Conservation (phyloP, 1,140 invertebrate species). For the Ladona fulva region DNA sequence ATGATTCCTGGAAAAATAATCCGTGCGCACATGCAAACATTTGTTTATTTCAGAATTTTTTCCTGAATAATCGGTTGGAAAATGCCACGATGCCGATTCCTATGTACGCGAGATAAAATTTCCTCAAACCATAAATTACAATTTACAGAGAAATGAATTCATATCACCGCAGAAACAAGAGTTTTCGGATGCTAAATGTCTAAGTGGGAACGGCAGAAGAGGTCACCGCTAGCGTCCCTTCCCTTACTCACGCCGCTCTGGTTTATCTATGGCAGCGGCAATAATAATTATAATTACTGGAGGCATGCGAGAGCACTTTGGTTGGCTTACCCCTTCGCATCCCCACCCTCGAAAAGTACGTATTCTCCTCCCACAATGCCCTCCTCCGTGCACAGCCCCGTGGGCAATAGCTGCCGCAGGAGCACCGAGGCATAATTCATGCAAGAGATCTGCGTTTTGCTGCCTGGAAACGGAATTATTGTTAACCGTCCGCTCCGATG, state of each 20-base stretch:
- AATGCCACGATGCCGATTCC: too few species aligned
- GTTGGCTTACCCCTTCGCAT: not conserved
- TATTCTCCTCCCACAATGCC: not conserved
- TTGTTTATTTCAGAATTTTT: too few species aligned
- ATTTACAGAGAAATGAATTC: too few species aligned
- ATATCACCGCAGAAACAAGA: too few species aligned
- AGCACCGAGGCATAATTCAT: not conserved
- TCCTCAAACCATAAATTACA: too few species aligned
- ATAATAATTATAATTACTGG: constrained; percentile 5
- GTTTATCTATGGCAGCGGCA: not conserved
- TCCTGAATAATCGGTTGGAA: too few species aligned
- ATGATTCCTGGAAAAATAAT: too few species aligned
- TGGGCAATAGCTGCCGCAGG: not conserved
- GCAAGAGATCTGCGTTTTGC: constrained; percentile 7
- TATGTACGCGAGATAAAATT: too few species aligned
- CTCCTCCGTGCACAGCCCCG: not conserved
- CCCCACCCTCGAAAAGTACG: not conserved
- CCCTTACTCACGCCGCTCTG: not conserved
- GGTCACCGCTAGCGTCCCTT: not conserved
- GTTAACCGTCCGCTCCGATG: not conserved
- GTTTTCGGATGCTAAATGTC: too few species aligned
- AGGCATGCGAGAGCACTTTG: not conserved
- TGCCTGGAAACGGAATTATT: constrained; percentile 1
- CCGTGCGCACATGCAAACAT: too few species aligned
- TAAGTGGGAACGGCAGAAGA: too few species aligned